phyloP scores from a whole-genome alignment of 2,797 vertebrate genomes.

The Sebastes goodei region DNA sequence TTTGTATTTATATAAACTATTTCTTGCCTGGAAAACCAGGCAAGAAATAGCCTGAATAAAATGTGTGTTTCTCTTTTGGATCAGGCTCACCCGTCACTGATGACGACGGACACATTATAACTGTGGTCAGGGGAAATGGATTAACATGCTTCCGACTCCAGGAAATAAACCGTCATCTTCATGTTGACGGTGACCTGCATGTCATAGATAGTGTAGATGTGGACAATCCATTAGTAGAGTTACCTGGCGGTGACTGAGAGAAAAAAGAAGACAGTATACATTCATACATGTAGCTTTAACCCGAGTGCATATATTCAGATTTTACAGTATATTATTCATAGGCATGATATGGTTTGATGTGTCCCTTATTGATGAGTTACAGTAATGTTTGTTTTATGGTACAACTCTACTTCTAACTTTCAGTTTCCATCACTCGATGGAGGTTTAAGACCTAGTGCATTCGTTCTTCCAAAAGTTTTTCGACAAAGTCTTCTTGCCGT shows the following conservation, averaged over 20 bases:
- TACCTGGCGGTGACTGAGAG: background rate
- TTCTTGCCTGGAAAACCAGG: background rate
- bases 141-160: background rate
- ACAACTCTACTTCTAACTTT: background rate
- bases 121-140: background rate
- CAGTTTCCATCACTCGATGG: background rate
- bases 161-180: background rate
- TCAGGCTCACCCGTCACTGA: background rate
- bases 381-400: slow-evolving; percentile 26
- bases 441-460: slow-evolving; percentile 32
- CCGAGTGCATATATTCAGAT: slow-evolving; percentile 8
- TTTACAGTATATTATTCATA: slow-evolving; percentile 30
- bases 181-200: background rate
- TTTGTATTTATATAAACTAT: background rate
- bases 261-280: slow-evolving; percentile 3
- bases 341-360: slow-evolving; percentile 12
- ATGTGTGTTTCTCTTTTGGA: background rate
- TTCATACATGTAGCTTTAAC: slow-evolving; percentile 38
- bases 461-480: background rate
- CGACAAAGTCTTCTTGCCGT: slow-evolving; percentile 2
- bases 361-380: slow-evolving; percentile 10
- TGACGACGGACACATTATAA: background rate
- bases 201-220: background rate
- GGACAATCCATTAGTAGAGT: background rate
- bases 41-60: background rate